phyloP scores from a whole-genome alignment of 2,113 vertebrate species.

The Blennius ocellaris region DNA sequence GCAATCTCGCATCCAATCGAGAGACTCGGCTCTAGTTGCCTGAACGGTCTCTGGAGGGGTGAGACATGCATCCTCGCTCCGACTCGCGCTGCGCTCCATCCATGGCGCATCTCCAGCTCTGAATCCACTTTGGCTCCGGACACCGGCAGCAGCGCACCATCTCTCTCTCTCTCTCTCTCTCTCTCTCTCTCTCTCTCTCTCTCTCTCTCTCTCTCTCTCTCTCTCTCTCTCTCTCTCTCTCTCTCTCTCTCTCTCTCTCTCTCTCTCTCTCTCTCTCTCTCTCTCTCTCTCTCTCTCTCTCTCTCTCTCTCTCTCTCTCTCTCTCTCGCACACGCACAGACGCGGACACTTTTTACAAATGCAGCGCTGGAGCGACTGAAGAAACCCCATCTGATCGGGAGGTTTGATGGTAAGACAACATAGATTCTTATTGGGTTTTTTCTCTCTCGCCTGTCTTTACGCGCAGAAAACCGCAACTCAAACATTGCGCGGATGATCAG shows the following conservation, averaged over 20 bases:
- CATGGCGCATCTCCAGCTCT: slow-evolving; percentile 56
- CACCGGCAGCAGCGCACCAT: slow-evolving; percentile 37
- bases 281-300: not conserved
- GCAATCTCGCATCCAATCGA: slow-evolving; percentile 58
- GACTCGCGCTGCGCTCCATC: slow-evolving; percentile 43
- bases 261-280: not conserved
- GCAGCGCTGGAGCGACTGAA: slow-evolving; percentile 32
- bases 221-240: not conserved
- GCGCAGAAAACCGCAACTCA: not conserved
- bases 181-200: slow-evolving; percentile 1
- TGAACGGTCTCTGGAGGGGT: slow-evolving; percentile 34
- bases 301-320: not conserved
- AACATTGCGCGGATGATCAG: not conserved
- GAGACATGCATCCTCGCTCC: slow-evolving; percentile 42
- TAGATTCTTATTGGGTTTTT: not conserved
- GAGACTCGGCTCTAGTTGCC: slow-evolving; percentile 35
- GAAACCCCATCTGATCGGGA: slow-evolving; percentile 23
- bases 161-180: not conserved
- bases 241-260: slow-evolving; percentile 21
- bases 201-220: slow-evolving; percentile 1
- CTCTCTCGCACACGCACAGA: not conserved
- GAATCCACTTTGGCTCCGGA: slow-evolving; percentile 47
- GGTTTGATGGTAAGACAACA: slow-evolving; percentile 63
- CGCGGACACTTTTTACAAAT: slow-evolving; percentile 38
- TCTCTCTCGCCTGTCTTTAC: slow-evolving; percentile 7